Conservation (phyloP, 2,888 invertebrate species). For the Ophion obscuratus region DNA sequence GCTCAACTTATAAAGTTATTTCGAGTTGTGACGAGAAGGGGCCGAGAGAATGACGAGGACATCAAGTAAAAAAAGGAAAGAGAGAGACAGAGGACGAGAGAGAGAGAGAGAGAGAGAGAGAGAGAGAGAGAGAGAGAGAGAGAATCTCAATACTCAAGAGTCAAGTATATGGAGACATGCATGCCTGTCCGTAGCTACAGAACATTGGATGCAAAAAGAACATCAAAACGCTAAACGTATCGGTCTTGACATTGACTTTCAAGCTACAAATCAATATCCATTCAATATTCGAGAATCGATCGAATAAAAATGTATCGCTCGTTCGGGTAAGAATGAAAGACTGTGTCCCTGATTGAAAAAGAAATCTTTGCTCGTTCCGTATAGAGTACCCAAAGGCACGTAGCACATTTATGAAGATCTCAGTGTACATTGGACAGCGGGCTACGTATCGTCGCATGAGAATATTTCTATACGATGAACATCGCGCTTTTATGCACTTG, state of each 20-base stretch:
- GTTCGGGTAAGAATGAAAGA: neutral
- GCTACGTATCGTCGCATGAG: constrained; percentile 28
- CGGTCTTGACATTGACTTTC: neutral
- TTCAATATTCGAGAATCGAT: neutral
- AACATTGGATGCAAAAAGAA: constrained; percentile 5
- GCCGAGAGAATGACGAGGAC: constrained; percentile 20
- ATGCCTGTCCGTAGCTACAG: constrained; percentile 7
- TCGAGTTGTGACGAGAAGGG: constrained; percentile 60
- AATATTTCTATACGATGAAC: constrained; percentile 59
- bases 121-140: neutral
- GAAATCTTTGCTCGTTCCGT: neutral
- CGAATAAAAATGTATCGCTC: neutral
- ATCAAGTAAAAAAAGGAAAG: constrained; percentile 34
- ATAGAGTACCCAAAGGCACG: neutral
- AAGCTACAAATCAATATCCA: neutral
- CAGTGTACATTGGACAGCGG: neutral
- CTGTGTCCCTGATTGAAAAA: neutral
- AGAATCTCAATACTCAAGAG: constrained; percentile 1
- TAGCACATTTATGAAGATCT: constrained; percentile 5
- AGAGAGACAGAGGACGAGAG: neutral
- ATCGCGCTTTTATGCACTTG: constrained; percentile 47
- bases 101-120: neutral
- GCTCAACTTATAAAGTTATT: constrained; percentile 66
- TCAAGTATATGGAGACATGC: constrained; percentile 40
- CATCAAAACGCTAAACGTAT: neutral